These are phyloP conservation scores for Noctua comes DNA, from an alignment of 2,888 invertebrate species.

Conservation along the genomic window DNA sequence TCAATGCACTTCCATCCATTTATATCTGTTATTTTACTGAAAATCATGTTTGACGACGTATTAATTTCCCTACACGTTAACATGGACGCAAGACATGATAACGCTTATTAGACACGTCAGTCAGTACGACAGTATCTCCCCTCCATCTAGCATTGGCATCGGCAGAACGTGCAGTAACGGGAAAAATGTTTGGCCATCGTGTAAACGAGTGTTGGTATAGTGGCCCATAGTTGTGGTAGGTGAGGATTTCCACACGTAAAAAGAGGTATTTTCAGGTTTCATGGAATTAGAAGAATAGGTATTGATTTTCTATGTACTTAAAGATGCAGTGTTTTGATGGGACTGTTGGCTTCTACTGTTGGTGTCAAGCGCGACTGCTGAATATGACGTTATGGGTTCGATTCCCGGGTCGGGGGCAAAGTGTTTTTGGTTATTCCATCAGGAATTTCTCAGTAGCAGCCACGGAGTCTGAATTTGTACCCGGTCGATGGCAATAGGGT, in stretches of 20 bases:
- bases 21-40: constrained; percentile 1
- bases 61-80: constrained; percentile 65
- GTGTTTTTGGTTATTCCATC: too few relatives aligned
- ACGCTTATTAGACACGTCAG: constrained; percentile 88
- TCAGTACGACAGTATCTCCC: constrained; percentile 87
- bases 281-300: background rate
- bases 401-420: too few relatives aligned
- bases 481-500: too few relatives aligned
- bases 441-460: too few relatives aligned
- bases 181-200: constrained; percentile 74
- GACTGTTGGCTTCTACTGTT: too few relatives aligned
- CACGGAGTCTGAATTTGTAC: too few relatives aligned
- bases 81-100: constrained; percentile 81
- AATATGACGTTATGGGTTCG: too few relatives aligned
- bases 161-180: constrained; percentile 77
- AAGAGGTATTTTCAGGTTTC: background rate
- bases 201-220: constrained; percentile 9
- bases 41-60: constrained; percentile 16
- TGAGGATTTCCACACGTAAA: background rate
- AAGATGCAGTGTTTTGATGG: too few relatives aligned
- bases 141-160: constrained; percentile 82
- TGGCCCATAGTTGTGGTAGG: background rate
- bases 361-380: too few relatives aligned
- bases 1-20: background rate
- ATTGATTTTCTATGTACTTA: background rate